Base-by-base conservation (phyloP, 2,888 invertebrate genomes). In the Zootermopsis nevadensis region DNA sequence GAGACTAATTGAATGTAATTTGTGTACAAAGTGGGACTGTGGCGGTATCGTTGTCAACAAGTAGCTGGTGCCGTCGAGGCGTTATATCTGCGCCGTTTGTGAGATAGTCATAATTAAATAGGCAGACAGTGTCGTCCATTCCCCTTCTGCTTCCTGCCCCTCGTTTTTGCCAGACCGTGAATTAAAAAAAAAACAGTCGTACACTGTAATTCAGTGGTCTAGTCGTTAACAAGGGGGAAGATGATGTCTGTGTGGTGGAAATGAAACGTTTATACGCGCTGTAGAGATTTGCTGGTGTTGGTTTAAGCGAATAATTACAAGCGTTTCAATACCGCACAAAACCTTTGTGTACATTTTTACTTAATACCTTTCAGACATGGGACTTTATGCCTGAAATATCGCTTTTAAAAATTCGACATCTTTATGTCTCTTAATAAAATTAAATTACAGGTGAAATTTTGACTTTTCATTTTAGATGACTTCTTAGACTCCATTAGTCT, bases 1-100 rank as follows among this genome's bases (percentile, higher is more conserved):
- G 35, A 35, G 33, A 79, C 79, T 79, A 79, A 79, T 79, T 79
- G 66, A 79, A 38, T 79, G 79, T 79, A 79, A 79, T 79, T 79
- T 79, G 79, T 79, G 79, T 55, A 79, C 66, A 66, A 60, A 79
- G 60, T 79, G 33, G 66, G 30, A 66, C 55, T 19, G n/a, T 74
- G 74, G 60, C 38, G 77, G 38, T 15, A 27, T 42, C 79, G 33
- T 66, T 79, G 79, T 79, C 79, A 79, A 79, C 79, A 79, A 79
- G 79, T 79, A 77, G 77, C 24, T 27, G 22, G 30, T 12, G 24
- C 69, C n/a, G 42, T 38, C 24, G 74, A 74, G 74, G 74, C 74
- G 74, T 69, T 69, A 69, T 69, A 69, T 69, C 69, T 33, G 74
- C 74, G 74, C 33, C 33, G 33, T 69, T 33, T 69, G 33, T 33